Base-by-base conservation (phyloP, 2,113 vertebrate genomes). In the Axis porcinus region DNA sequence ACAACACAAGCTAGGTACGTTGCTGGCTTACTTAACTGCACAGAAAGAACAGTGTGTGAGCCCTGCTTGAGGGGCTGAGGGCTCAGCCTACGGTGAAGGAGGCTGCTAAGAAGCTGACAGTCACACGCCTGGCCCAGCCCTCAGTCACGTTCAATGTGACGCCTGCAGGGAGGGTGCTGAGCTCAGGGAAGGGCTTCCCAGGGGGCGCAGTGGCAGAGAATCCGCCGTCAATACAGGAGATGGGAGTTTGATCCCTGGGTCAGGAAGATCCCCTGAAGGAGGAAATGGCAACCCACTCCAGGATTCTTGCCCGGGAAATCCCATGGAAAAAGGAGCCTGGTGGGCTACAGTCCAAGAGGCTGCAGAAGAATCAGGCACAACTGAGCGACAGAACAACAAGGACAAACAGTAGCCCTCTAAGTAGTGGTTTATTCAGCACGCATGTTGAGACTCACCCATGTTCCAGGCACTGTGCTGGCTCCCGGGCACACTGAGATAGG, bases 21-120 rank as follows among this genome's bases (percentile, higher is more conserved):
- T 91, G 55, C 86, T 92, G 82, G 91, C 92, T 97, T 90, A 84
- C n/a, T 79, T 92, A 54, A 83, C 55, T 60, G 82, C 58, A 97
- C 89, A 90, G 74, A 96, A 78, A 84, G 82, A 86, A 94, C 45
- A 85, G 21, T 23, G 23, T 92, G 25, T 30, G 95, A 96, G 52
- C 43, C 43, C 40, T 86, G 33, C 36, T 91, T 25, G 67, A 47
- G 52, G 40, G 36, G 87, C 15, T 64, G 30, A 64, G 60, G 30
- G 27, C 58, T 60, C 8, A 50, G 36, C 36, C 40, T 33, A 9
- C 33, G 23, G 19, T 23, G 43, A n/a, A 74, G 40, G 54, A 27
- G 62, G 62, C 50, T 89, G 52, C 33, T 67, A 50, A 19, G 40
- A n/a, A 21, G 60, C 67, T 64, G 88, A 28, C 2, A 25, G 33